phyloP scores from a whole-genome alignment of 2,888 invertebrate species.

The Drosophila glabriapex region DNA sequence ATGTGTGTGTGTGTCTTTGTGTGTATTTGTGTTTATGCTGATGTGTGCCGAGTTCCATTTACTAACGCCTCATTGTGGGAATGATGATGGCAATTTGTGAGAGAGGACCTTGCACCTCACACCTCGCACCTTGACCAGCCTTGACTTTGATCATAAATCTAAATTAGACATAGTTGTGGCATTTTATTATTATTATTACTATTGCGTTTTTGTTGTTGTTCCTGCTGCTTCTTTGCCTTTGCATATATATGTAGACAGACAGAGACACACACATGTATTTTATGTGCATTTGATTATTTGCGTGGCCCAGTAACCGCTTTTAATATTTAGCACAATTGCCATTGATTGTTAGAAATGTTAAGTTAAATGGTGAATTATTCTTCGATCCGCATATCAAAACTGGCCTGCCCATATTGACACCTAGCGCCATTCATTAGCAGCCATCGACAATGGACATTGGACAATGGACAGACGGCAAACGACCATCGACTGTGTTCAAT shows the following conservation, averaged over 20 bases:
- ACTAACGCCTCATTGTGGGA: constrained; percentile 41
- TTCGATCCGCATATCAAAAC: neutral
- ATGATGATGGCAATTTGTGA: constrained; percentile 35
- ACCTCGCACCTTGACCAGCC: constrained; percentile 39
- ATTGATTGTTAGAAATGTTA: constrained; percentile 47
- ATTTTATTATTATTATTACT: constrained; percentile 38
- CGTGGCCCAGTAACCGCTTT: constrained; percentile 62
- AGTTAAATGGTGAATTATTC: constrained; percentile 5
- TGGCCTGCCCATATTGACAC: constrained; percentile 42
- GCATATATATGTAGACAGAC: neutral
- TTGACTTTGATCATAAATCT: constrained; percentile 72
- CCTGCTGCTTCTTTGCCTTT: neutral
- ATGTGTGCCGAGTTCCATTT: constrained; percentile 37
- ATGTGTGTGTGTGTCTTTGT: neutral
- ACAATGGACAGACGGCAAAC: constrained; percentile 25
- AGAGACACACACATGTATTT: too few species aligned
- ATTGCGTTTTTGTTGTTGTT: constrained; percentile 15
- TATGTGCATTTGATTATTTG: neutral
- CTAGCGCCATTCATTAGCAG: constrained; percentile 53
- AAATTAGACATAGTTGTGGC: constrained; percentile 58
- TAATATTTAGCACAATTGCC: constrained; percentile 50
- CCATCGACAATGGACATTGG: neutral
- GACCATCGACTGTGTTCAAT: constrained; percentile 6
- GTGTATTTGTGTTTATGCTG: neutral
- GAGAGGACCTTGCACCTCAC: constrained; percentile 12